A percentile compares a stretch with the other conserved stretches of the same genome.
Conservation (phyloP, 1,140 invertebrate species). For the Heliconius himera region DNA sequence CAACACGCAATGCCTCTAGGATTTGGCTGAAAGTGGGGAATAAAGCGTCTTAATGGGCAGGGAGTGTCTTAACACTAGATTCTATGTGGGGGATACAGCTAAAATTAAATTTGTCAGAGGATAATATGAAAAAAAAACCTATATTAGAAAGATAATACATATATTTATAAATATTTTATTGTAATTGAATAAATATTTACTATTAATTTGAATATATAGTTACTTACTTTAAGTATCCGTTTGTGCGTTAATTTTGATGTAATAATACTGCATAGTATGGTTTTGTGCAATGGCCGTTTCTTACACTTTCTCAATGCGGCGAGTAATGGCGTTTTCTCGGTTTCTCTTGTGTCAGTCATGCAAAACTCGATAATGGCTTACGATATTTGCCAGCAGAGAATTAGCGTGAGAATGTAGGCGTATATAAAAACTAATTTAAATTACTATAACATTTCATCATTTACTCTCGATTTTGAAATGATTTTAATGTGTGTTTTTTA, state of each 20-base stretch:
- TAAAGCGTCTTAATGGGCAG: too few relatives aligned
- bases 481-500: not conserved
- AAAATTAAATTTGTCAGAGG: too few relatives aligned
- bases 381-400: slow-evolving; percentile 30
- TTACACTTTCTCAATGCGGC: slow-evolving; percentile 68
- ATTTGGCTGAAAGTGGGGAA: too few relatives aligned
- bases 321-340: slow-evolving; percentile 55
- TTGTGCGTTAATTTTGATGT: not conserved
- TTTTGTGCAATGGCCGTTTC: slow-evolving; percentile 41
- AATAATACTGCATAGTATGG: not conserved
- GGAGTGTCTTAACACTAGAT: too few relatives aligned
- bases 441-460: not conserved
- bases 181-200: not conserved
- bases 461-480: not conserved
- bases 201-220: not conserved
- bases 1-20: too few relatives aligned
- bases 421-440: slow-evolving; percentile 3
- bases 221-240: not conserved
- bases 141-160: too few relatives aligned
- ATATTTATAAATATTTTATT: not conserved
- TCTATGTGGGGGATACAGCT: too few relatives aligned
- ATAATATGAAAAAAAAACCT: too few relatives aligned
- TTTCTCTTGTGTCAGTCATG: slow-evolving; percentile 61
- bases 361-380: slow-evolving; percentile 64
- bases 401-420: slow-evolving; percentile 40